phyloP scores from a whole-genome alignment of 2,888 invertebrate species.

The Aproaerema taeniolella region DNA sequence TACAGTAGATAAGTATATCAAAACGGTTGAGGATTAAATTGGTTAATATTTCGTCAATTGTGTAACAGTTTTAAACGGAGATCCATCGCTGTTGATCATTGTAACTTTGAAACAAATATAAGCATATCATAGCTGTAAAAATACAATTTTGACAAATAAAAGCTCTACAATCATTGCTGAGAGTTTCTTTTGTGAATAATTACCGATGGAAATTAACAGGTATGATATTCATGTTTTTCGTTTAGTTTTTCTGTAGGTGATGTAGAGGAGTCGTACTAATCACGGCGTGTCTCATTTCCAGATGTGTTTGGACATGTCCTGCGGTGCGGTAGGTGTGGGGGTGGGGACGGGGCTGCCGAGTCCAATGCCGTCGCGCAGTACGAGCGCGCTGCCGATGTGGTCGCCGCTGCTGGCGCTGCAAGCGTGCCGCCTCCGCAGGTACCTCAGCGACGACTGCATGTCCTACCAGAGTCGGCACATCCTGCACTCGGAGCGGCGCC shows the following conservation, averaged over 20 bases:
- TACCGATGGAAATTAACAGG: constrained; percentile 19
- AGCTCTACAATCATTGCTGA: constrained; percentile 79
- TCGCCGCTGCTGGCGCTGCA: constrained; percentile 67
- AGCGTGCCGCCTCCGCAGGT: constrained; percentile 66
- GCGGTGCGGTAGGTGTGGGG: constrained; percentile 29
- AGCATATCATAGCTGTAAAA: constrained; percentile 96
- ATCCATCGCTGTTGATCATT: constrained; percentile 78
- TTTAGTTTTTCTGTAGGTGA: too few relatives aligned
- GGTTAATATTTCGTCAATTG: constrained; percentile 71
- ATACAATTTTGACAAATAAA: constrained; percentile 90
- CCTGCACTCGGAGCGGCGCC: constrained; percentile 66
- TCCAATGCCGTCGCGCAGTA: constrained; percentile 53
- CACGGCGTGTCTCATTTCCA: constrained; percentile 31
- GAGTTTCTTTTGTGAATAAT: constrained; percentile 44
- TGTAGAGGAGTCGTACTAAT: background rate
- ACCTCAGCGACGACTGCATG: constrained; percentile 73
- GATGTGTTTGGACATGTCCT: constrained; percentile 69
- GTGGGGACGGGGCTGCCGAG: constrained; percentile 38
- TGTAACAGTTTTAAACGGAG: constrained; percentile 56
- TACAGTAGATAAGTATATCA: constrained; percentile 55
- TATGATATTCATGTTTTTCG: too few relatives aligned
- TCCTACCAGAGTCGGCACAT: constrained; percentile 56
- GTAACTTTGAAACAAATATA: constrained; percentile 85
- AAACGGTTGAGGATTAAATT: constrained; percentile 53
- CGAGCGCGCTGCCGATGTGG: constrained; percentile 59